These are phyloP conservation scores for Hermaeophaga mercurialis DNA, from an alignment of 2,888 invertebrate species.

Conservation along the genomic window DNA sequence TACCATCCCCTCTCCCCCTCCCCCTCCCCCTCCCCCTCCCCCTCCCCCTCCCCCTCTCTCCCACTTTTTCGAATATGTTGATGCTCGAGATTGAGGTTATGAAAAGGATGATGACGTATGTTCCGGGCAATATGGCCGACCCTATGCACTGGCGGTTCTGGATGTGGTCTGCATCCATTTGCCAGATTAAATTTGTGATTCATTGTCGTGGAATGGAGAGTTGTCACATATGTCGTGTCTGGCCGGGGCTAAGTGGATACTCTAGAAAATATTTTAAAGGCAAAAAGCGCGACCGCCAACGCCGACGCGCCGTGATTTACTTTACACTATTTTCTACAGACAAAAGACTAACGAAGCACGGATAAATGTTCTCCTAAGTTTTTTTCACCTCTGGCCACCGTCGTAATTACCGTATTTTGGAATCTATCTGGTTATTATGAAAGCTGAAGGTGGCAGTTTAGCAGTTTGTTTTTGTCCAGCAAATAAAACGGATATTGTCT, in stretches of 20 bases:
- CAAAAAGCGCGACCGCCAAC: slow-evolving; percentile 48
- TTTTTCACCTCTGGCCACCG: too few relatives aligned
- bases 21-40: not conserved
- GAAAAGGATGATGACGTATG: slow-evolving; percentile 48
- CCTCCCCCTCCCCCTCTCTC: not conserved
- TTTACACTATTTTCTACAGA: slow-evolving; percentile 34
- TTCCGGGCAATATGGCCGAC: slow-evolving; percentile 56
- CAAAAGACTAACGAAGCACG: slow-evolving; percentile 29
- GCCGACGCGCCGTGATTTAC: slow-evolving; percentile 46
- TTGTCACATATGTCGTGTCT: slow-evolving; percentile 69
- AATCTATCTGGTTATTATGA: too few relatives aligned
- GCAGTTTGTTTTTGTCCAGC: not conserved
- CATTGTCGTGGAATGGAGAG: slow-evolving; percentile 63
- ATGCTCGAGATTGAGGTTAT: slow-evolving; percentile 42
- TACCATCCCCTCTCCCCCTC: not conserved
- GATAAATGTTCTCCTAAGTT: too few relatives aligned
- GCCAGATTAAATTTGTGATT: slow-evolving; percentile 75
- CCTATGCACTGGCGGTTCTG: slow-evolving; percentile 35
- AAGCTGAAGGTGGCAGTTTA: not conserved
- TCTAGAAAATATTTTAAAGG: slow-evolving; percentile 56
- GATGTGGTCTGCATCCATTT: slow-evolving; percentile 65
- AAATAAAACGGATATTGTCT: too few relatives aligned
- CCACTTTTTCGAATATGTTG: slow-evolving; percentile 29
- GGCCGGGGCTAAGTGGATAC: slow-evolving; percentile 57
- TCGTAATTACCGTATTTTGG: too few relatives aligned